Evolutionary conservation across 2,888 invertebrate genomes (phyloP).

Genomic region (Poecilus cupreus): DNA sequence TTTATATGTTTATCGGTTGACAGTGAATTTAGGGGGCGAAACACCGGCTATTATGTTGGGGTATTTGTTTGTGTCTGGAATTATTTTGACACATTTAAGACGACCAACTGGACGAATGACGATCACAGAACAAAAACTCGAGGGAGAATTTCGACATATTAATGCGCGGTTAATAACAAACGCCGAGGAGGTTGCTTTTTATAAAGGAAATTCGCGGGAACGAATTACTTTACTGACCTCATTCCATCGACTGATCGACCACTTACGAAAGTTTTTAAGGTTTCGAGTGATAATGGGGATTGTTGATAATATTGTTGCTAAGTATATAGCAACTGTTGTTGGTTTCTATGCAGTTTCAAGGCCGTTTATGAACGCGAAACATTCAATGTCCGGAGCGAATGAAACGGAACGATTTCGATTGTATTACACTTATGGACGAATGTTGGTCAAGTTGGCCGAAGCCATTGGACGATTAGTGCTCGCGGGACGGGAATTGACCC

Average conservation of each 20-base stretch:
- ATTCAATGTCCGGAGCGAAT: slow-evolving; percentile 79
- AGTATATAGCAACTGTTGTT: slow-evolving; percentile 96
- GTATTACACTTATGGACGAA: slow-evolving; percentile 97
- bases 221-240: slow-evolving; percentile 90
- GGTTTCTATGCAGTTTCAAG: slow-evolving; percentile 96
- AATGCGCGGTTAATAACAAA: slow-evolving; percentile 97
- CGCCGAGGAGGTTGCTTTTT: slow-evolving; percentile 94
- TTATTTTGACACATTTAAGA: slow-evolving; percentile 89
- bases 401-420: slow-evolving; percentile 87
- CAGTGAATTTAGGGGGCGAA: slow-evolving; percentile 89
- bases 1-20: slow-evolving; percentile 93
- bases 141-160: slow-evolving; percentile 98
- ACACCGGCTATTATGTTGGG: slow-evolving; percentile 92
- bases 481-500: slow-evolving; percentile 95
- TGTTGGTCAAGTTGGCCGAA: slow-evolving; percentile 97
- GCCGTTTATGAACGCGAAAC: slow-evolving; percentile 89
- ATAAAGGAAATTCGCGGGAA: slow-evolving; percentile 90
- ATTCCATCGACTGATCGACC: slow-evolving; percentile 90
- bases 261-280: slow-evolving; percentile 89
- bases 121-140: slow-evolving; percentile 95
- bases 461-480: slow-evolving; percentile 96
- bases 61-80: slow-evolving; percentile 91
- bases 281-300: slow-evolving; percentile 95
- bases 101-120: slow-evolving; percentile 91
- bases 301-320: slow-evolving; percentile 96